Evolutionary conservation across 2,113 vertebrate species (phyloP), one percentile per base, ranked within the genome.

Genomic region (Tachuris rubrigastra): DNA sequence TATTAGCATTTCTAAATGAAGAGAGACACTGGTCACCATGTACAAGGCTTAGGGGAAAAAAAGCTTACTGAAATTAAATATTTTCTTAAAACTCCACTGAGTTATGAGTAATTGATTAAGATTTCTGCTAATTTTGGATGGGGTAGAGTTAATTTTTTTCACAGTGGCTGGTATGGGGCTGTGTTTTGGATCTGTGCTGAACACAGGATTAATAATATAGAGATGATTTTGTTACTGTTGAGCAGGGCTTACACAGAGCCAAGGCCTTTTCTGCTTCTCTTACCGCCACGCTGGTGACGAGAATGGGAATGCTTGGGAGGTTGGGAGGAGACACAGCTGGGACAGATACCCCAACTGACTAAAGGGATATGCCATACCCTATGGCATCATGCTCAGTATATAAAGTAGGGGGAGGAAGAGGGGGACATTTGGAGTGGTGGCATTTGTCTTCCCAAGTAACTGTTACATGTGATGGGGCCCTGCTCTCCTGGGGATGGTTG

Each of bases 251-350:
- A 15, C 42, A 37, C 7, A 67, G 15, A 30, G 52, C n/a, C 46
- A 75, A 25, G 46, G 62, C 16, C 22, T 53, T 60, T 46, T 21
- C 53, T 68, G 46, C 20, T 60, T 59, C 3, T 21, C 0, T 0
- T 24, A 12, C 6, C 39, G 52, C 39, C 10, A 17, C 0, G 0
- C 52, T 67, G 18, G 22, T 8, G 22, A 50, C 22, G 6, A 1
- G 22, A 2, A 25, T 58, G 50, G 42, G 20, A 25, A 5, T 35
- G 16, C 30, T 3, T 30, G 56, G 30, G 52, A 68, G 42, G 41
- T 0, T 68, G 41, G 22, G 27, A 80, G 42, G 42, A 37, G 27
- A 20, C 44, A 66, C 33, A 75, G 60, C 44, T 0, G 0, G 39
- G 2, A 46, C 28, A 82, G 37, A 23, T 60, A 46, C 16, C 19